Evolutionary conservation across 1,140 invertebrate species (phyloP).

Genomic region (Drosophila ambigua): DNA sequence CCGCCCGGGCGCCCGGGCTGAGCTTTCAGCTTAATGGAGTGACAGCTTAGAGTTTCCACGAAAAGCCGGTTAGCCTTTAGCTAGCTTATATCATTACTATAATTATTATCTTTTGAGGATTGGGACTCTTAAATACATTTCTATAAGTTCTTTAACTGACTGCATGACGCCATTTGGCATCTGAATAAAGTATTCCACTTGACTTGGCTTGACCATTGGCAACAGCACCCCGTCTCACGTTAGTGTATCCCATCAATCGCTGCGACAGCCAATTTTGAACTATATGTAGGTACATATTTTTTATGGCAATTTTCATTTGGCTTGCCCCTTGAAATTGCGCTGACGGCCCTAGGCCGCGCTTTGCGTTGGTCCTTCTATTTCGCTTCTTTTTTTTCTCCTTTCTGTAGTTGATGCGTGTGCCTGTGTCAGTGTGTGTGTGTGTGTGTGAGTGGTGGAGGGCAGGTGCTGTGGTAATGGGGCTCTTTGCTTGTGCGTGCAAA

Average conservation of each 20-base stretch:
- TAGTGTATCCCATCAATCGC: constrained; percentile 24
- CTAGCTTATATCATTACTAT: too few relatives aligned
- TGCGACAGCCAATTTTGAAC: constrained; percentile 3
- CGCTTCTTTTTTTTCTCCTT: too few relatives aligned
- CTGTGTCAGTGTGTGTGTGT: constrained; percentile 18
- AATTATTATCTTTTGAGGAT: too few relatives aligned
- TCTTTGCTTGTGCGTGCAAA: constrained; percentile 67
- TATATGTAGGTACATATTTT: constrained; percentile 49
- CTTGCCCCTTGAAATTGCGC: constrained; percentile 68
- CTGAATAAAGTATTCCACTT: too few relatives aligned
- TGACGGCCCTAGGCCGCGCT: constrained; percentile 55
- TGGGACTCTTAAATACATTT: too few relatives aligned
- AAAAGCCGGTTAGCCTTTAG: too few relatives aligned
- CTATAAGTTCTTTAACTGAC: too few relatives aligned
- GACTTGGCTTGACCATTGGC: too few relatives aligned
- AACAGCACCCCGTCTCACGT: neutral
- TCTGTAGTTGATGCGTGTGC: constrained; percentile 2
- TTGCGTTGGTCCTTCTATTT: constrained; percentile 12
- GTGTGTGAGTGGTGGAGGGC: constrained; percentile 1
- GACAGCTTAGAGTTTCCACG: too few relatives aligned
- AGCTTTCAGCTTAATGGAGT: too few relatives aligned
- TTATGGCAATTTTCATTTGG: constrained; percentile 72
- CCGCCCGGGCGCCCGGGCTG: too few relatives aligned
- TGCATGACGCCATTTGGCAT: too few relatives aligned
- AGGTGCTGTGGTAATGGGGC: constrained; percentile 5